phyloP scores from a whole-genome alignment of 2,797 vertebrate species.

The Anas bernieri region DNA sequence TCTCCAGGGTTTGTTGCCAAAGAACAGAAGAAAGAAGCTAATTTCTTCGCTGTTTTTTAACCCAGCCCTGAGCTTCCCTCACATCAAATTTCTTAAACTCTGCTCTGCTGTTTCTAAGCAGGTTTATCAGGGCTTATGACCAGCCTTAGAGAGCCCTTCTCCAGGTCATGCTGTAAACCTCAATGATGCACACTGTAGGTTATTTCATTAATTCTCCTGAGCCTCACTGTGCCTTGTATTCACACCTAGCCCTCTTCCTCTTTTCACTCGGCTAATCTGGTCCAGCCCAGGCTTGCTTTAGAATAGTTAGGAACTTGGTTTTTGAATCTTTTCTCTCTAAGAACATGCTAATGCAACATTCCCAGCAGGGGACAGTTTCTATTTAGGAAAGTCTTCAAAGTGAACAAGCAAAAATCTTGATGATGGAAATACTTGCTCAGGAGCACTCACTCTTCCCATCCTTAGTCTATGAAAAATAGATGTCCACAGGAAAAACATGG shows the following conservation, averaged over 20 bases:
- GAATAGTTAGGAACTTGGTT: not conserved
- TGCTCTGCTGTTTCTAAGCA: not conserved
- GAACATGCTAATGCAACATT: not conserved
- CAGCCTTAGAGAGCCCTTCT: not conserved
- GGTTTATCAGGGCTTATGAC: not conserved
- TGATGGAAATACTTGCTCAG: not conserved
- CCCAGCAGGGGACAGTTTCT: not conserved
- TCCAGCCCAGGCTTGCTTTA: not conserved
- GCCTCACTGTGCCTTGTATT: not conserved
- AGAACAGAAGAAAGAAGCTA: not conserved
- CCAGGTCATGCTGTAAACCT: not conserved
- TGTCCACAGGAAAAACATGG: not conserved
- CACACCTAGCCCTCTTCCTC: not conserved
- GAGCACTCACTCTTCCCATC: not conserved
- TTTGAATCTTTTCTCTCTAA: not conserved
- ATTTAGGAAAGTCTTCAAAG: not conserved
- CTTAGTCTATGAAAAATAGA: not conserved
- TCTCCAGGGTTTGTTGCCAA: not conserved
- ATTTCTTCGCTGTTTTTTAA: not conserved
- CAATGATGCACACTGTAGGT: not conserved
- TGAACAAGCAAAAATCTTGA: not conserved
- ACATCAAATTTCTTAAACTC: not conserved
- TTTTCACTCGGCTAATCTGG: not conserved
- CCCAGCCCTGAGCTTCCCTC: not conserved
- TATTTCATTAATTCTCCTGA: not conserved